These are phyloP conservation scores for Luehdorfia chinensis DNA, from an alignment of 1,140 invertebrate genomes.

Conservation along the genomic window DNA sequence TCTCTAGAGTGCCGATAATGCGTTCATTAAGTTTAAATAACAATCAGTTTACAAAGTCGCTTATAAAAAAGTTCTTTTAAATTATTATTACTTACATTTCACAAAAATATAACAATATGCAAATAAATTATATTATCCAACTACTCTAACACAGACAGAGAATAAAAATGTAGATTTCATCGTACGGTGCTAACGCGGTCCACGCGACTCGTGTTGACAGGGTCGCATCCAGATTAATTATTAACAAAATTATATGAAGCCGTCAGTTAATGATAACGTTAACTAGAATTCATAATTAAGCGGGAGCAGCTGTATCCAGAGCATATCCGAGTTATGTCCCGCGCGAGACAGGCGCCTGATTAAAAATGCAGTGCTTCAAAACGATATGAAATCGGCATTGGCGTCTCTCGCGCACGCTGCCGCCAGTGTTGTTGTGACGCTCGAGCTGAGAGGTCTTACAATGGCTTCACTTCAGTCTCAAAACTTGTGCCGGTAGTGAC, in stretches of 20 bases:
- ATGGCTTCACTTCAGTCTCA: neutral
- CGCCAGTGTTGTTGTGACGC: constrained; percentile 43
- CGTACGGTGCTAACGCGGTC: neutral
- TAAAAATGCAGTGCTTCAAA: constrained; percentile 74
- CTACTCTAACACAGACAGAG: no score
- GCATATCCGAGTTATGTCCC: constrained; percentile 71
- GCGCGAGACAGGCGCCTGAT: constrained; percentile 68
- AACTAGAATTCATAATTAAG: constrained; percentile 73
- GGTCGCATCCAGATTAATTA: constrained; percentile 52
- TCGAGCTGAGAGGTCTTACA: constrained; percentile 27
- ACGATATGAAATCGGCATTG: constrained; percentile 59
- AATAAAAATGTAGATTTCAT: no score
- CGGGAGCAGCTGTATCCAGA: constrained; percentile 64
- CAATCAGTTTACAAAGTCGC: no score
- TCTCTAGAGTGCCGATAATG: no score
- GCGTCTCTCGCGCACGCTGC: constrained; percentile 61
- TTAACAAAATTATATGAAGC: constrained; percentile 60
- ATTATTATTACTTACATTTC: no score
- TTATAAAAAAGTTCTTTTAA: no score
- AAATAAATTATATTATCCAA: no score
- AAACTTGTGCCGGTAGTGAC: constrained; percentile 10
- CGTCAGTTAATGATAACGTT: constrained; percentile 71
- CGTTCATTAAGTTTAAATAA: no score
- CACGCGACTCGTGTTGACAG: constrained; percentile 30
- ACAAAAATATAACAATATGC: no score